Conservation (phyloP, 1,140 invertebrate species). For the Eupristina koningsbergeri region DNA sequence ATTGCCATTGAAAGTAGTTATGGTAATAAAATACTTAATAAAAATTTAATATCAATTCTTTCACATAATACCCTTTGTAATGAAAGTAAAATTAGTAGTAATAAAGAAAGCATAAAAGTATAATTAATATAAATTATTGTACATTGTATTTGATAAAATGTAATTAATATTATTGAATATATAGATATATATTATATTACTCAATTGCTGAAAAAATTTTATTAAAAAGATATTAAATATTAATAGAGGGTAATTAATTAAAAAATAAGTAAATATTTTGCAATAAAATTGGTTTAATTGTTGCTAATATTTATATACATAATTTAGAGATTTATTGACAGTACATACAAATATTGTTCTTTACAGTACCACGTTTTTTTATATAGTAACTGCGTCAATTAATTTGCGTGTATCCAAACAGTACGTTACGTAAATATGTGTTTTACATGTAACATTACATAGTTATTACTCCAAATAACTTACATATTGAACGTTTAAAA, state of each 20-base stretch:
- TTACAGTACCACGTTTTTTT: conserved; percentile 19
- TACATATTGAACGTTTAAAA: not conserved
- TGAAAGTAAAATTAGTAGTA: no score
- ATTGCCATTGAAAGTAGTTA: no score
- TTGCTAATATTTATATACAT: conserved; percentile 60
- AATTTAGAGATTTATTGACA: conserved; percentile 65
- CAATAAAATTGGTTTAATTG: conserved; percentile 60
- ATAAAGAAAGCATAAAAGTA: no score
- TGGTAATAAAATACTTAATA: no score
- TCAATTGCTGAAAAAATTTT: not conserved
- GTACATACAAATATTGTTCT: conserved; percentile 62
- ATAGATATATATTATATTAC: no score
- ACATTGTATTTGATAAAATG: no score
- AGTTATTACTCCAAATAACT: conserved; percentile 33
- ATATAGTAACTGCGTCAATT: not conserved
- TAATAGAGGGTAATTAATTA: not conserved
- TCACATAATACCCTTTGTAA: no score
- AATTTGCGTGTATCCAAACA: not conserved
- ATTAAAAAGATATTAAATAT: not conserved
- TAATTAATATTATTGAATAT: no score
- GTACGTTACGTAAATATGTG: not conserved
- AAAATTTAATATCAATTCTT: no score
- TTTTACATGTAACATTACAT: conserved; percentile 24
- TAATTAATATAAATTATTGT: no score
- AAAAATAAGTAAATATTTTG: conserved; percentile 15